Conservation (phyloP, 2,888 invertebrate species). For the Oegoconia quadripuncta region DNA sequence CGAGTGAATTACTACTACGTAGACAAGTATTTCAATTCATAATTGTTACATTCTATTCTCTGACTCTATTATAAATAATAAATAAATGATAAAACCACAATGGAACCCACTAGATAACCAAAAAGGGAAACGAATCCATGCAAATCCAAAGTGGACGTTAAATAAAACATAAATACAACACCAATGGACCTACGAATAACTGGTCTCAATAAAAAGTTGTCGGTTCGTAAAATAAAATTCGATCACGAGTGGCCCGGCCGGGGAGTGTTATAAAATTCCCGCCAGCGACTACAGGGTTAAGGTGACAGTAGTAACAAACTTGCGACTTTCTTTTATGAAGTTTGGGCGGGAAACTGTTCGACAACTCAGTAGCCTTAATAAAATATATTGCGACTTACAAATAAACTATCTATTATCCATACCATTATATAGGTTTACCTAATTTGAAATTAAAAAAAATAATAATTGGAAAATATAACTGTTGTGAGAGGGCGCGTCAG, state of each 20-base stretch:
- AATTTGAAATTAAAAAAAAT: too few relatives aligned
- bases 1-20: too few relatives aligned
- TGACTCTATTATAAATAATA: background rate
- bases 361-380: too few relatives aligned
- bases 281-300: slow-evolving; percentile 45
- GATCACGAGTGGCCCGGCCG: slow-evolving; percentile 40
- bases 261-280: slow-evolving; percentile 50
- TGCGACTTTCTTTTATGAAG: too few relatives aligned
- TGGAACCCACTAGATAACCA: background rate
- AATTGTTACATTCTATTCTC: too few relatives aligned
- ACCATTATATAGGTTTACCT: too few relatives aligned
- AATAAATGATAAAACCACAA: background rate
- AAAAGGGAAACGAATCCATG: slow-evolving; percentile 50
- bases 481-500: too few relatives aligned
- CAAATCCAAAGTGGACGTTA: slow-evolving; percentile 64
- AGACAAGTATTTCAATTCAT: too few relatives aligned
- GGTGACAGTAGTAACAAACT: slow-evolving; percentile 33
- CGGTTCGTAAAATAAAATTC: slow-evolving; percentile 67
- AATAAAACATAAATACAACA: slow-evolving; percentile 69
- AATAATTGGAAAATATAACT: too few relatives aligned
- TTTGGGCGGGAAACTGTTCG: too few relatives aligned
- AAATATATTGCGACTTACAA: too few relatives aligned
- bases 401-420: too few relatives aligned
- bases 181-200: slow-evolving; percentile 46
- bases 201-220: slow-evolving; percentile 59